These are phyloP conservation scores for Megalurothrips usitatus DNA, from an alignment of 2,888 invertebrate species.

Conservation along the genomic window DNA sequence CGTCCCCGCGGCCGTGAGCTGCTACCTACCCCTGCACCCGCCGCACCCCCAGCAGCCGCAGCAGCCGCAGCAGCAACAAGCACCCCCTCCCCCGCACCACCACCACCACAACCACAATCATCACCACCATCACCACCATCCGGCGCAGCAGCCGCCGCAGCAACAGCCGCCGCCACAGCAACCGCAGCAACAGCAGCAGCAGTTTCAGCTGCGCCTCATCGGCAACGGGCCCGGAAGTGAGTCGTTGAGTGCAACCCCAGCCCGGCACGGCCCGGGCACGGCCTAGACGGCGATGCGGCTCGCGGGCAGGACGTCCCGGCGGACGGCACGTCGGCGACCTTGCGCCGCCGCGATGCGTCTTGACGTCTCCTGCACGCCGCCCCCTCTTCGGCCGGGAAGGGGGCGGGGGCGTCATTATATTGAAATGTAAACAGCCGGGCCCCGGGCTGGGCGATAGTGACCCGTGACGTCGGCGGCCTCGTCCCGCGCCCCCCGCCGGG, in stretches of 20 bases:
- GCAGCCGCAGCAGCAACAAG: not conserved
- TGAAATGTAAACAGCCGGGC: too few species aligned
- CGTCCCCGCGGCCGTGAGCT: not conserved
- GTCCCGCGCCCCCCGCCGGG: too few species aligned
- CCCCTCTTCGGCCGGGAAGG: too few species aligned
- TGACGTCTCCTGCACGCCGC: too few species aligned
- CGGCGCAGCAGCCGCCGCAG: not conserved
- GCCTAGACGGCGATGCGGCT: not conserved
- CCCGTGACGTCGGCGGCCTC: too few species aligned
- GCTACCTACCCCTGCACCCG: not conserved
- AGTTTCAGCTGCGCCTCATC: conserved; percentile 18
- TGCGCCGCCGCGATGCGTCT: too few species aligned
- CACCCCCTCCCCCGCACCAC: not conserved
- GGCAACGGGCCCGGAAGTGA: conserved; percentile 21
- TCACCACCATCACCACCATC: not conserved
- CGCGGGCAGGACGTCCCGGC: not conserved
- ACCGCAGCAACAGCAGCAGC: not conserved
- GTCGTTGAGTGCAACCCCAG: conserved; percentile 11
- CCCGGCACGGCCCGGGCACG: not conserved
- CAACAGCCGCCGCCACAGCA: not conserved
- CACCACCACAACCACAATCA: not conserved
- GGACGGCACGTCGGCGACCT: too few species aligned
- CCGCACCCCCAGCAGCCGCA: not conserved
- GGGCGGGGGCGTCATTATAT: too few species aligned
- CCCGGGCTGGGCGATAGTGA: too few species aligned